phyloP scores from a whole-genome alignment of 2,113 vertebrate species.

The Arizona elegans region DNA sequence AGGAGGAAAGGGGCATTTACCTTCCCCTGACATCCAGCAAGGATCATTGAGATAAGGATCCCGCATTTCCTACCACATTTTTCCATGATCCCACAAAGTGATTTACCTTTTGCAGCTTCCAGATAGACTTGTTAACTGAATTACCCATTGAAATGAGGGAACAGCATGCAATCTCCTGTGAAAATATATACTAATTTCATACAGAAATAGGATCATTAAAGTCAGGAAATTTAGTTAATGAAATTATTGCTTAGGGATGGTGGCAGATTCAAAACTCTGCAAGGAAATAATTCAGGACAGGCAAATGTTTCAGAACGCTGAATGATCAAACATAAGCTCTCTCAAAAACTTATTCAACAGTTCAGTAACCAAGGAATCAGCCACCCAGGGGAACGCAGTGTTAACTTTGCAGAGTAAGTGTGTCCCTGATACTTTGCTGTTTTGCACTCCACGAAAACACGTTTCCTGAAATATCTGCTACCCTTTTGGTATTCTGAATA shows the following conservation, averaged over 20 bases:
- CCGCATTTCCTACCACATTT: conserved; percentile 18
- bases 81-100: conserved; percentile 27
- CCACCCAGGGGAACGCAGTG: background rate
- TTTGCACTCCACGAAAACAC: conserved; percentile 6
- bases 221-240: conserved; percentile 22
- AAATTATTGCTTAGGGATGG: conserved; percentile 38
- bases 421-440: background rate
- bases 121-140: conserved; percentile 29
- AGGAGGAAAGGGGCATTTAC: background rate
- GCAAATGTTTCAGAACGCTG: conserved; percentile 32
- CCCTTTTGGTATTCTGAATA: background rate
- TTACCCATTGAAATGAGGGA: conserved; percentile 22
- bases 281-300: conserved; percentile 40
- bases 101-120: conserved; percentile 43
- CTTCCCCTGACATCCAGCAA: background rate
- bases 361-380: conserved; percentile 38
- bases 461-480: background rate
- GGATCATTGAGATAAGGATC: rapidly evolving
- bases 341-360: conserved; percentile 27
- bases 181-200: conserved; percentile 46
- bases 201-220: conserved; percentile 32
- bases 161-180: conserved; percentile 3
- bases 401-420: background rate
- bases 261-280: conserved; percentile 35
- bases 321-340: conserved; percentile 43